Evolutionary conservation across 1,140 invertebrate genomes (phyloP), one percentile per base, ranked within the genome.

Genomic region (Drosophila repletoides): DNA sequence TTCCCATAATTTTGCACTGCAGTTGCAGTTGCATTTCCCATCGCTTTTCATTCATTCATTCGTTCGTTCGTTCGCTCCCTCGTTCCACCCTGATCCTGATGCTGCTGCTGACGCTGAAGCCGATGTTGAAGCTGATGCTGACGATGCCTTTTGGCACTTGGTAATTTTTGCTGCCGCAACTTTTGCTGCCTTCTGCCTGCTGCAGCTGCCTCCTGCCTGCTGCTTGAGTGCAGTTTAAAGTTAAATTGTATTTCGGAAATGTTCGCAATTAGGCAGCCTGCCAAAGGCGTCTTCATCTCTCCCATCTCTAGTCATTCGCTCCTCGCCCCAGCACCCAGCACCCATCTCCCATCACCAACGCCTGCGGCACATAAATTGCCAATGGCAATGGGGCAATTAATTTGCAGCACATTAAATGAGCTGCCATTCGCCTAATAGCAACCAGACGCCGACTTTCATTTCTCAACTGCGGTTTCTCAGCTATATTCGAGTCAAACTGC

Each of bases 241-340:
- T 84, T 86, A 84, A 84, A 84, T 84, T 86, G 80, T 80, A 84
- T 84, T 84, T 84, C 66, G 70, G 80, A 86, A 86, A 84, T 84
- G 81, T 72, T 84, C 75, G 80, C 81, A 84, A 84, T 84, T 86
- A 84, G 80, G 80, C 80, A 84, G 75, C 65, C 75, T 84, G 80
- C 80, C 79, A 84, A 83, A 86, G 75, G 79, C 80, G 64, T 60
- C 28, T 33, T 53, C 43, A n/a, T n/a, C n/a, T n/a, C n/a, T n/a
- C n/a, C n/a, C n/a, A n/a, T n/a, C n/a, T n/a, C n/a, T n/a, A n/a
- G n/a, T n/a, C n/a, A n/a, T n/a, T n/a, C n/a, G n/a, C n/a, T n/a
- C n/a, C n/a, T n/a, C n/a, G n/a, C n/a, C n/a, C n/a, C n/a, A n/a
- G n/a, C n/a, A n/a, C n/a, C n/a, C n/a, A n/a, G n/a, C n/a, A n/a